Percentiles rank a stretch among this genome's conserved stretches.
phyloP scores from a whole-genome alignment of 30 jellyfish, hydroid and myxozoan genomes.

The Hydractinia echinata region DNA sequence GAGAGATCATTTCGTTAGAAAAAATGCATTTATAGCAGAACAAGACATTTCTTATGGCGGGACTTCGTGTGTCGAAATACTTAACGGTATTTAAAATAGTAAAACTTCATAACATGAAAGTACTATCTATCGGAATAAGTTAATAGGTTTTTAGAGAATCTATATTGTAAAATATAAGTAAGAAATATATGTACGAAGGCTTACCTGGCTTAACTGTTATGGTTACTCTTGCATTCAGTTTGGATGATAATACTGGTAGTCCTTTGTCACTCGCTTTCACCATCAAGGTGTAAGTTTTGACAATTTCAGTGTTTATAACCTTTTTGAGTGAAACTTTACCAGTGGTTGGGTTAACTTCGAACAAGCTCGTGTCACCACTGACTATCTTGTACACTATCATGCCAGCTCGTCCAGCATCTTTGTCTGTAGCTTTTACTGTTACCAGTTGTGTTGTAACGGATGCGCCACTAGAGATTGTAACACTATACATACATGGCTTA shows the following conservation, averaged over 20 bases:
- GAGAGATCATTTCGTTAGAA: no score
- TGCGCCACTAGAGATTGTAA: not conserved
- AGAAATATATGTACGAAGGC: not conserved
- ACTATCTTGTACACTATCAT: constrained; percentile 42
- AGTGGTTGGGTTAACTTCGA: constrained; percentile 24
- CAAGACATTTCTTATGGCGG: no score
- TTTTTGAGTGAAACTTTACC: not conserved
- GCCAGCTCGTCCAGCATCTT: constrained; percentile 55
- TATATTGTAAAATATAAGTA: no score
- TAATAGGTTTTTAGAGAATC: no score
- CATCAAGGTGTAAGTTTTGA: constrained; percentile 24
- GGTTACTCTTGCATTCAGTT: constrained; percentile 1
- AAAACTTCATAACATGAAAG: no score
- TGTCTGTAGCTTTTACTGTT: constrained; percentile 44
- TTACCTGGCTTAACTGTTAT: not conserved
- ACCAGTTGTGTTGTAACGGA: constrained; percentile 31
- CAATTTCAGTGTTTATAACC: not conserved
- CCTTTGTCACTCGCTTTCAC: constrained; percentile 65
- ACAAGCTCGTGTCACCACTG: constrained; percentile 49
- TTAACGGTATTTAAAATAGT: no score
- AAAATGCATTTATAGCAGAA: no score
- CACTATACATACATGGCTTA: not conserved
- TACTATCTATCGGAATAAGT: no score
- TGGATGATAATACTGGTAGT: constrained; percentile 27
- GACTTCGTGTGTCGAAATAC: no score